These are phyloP conservation scores for Rhagonycha lutea DNA, from an alignment of 2,888 invertebrate species.

Conservation along the genomic window DNA sequence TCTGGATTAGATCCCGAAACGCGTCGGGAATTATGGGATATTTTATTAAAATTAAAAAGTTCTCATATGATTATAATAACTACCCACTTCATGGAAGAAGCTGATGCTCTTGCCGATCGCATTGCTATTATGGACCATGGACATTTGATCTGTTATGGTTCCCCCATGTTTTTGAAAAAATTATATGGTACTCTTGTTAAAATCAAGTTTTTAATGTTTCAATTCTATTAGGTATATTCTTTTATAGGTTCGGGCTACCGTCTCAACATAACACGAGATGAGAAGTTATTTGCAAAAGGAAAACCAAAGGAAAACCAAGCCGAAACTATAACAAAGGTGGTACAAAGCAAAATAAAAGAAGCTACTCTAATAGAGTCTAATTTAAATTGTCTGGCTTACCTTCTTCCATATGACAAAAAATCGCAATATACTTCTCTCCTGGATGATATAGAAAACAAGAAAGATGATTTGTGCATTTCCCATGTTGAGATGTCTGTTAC, in stretches of 20 bases:
- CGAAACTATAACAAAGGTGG: constrained; percentile 37
- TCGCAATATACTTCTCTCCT: constrained; percentile 66
- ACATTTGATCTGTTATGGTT: background rate
- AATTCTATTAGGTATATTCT: background rate
- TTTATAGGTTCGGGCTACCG: constrained; percentile 72
- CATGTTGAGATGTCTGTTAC: constrained; percentile 84
- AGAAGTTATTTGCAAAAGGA: background rate
- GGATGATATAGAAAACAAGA: constrained; percentile 62
- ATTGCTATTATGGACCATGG: background rate
- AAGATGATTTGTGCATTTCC: constrained; percentile 65
- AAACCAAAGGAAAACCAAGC: background rate
- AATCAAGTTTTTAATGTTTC: too few species aligned
- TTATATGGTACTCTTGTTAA: constrained; percentile 53
- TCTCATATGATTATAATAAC: constrained; percentile 82
- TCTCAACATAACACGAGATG: constrained; percentile 61
- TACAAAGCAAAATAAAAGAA: constrained; percentile 38
- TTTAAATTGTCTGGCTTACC: constrained; percentile 52
- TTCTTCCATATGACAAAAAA: constrained; percentile 62
- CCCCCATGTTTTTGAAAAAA: constrained; percentile 64
- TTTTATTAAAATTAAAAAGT: constrained; percentile 63
- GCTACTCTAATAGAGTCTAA: constrained; percentile 49
- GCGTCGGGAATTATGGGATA: constrained; percentile 85
- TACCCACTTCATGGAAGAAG: constrained; percentile 96
- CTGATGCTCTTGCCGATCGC: constrained; percentile 64
- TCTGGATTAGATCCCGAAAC: constrained; percentile 92